Base-by-base conservation (phyloP, 1,140 invertebrate species). In the Aphelenchoides fujianensis region DNA sequence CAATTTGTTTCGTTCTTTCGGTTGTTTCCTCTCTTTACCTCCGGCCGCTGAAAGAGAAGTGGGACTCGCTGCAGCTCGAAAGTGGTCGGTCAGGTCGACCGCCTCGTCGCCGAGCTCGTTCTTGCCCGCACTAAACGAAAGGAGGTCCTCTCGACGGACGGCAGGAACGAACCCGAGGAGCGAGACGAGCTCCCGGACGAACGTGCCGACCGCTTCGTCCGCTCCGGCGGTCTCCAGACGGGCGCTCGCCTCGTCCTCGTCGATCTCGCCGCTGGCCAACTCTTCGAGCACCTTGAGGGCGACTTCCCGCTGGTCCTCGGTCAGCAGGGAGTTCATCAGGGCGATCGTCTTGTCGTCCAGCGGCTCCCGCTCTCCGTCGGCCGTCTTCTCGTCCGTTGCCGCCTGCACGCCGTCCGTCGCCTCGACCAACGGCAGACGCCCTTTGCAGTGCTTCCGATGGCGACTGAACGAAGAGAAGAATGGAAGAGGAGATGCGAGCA, bases 381-480 rank as follows among this genome's bases (percentile, higher is more conserved):
- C n/a, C n/a, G n/a, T n/a, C n/a, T n/a, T n/a, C n/a, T n/a, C n/a
- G n/a, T n/a, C n/a, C n/a, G n/a, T n/a, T n/a, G n/a, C n/a, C n/a
- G n/a, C n/a, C n/a, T n/a, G n/a, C n/a, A n/a, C n/a, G n/a, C n/a
- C n/a, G n/a, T n/a, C n/a, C n/a, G n/a, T n/a, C n/a, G n/a, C n/a
- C n/a, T n/a, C n/a, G n/a, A n/a, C n/a, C n/a, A n/a, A n/a, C n/a
- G n/a, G n/a, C n/a, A n/a, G n/a, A 48, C 12, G 12, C 12, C 41
- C 41, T 48, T 59, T 59, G 23, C 55, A 59, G 34, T 59, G 55
- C 23, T 59, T 59, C 34, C 55, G 5, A 59, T 59, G 55, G 5
- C 55, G 55, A 7, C 55, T 59, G 55, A 32, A 59, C 12, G 34
- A 7, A 12, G 12, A 48, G 23, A 12, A 48, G 23, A 48, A 48